A percentile compares a stretch with the other conserved stretches of the same genome.
These are phyloP conservation scores for Otus scops DNA, from an alignment of 2,797 vertebrate genomes.

Conservation along the genomic window DNA sequence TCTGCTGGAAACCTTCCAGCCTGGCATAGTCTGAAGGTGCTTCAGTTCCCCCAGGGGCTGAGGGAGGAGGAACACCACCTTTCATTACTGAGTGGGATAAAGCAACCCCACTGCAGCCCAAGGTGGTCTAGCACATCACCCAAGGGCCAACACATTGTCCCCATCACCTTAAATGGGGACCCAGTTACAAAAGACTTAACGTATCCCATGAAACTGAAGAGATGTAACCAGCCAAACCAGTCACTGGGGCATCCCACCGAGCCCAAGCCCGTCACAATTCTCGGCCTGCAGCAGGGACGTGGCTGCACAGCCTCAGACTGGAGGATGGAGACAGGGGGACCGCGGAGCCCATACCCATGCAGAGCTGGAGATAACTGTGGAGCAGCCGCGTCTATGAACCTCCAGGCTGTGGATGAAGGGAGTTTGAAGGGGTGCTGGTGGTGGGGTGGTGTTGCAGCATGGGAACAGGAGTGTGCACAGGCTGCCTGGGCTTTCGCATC, in stretches of 20 bases:
- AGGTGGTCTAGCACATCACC: not conserved
- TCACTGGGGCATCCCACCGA: rapidly evolving
- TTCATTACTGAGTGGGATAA: rapidly evolving
- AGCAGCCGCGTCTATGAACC: rapidly evolving
- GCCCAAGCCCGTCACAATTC: not conserved
- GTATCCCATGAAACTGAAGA: not conserved
- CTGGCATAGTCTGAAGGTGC: not conserved
- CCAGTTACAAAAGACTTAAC: too few species aligned
- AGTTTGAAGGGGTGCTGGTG: not conserved
- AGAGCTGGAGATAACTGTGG: rapidly evolving
- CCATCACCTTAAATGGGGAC: not conserved
- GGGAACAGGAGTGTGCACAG: rapidly evolving
- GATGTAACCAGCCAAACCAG: rapidly evolving
- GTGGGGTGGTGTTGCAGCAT: rapidly evolving
- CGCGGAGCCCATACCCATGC: rapidly evolving
- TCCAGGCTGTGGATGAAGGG: rapidly evolving
- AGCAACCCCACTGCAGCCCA: not conserved
- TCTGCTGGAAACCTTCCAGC: not conserved
- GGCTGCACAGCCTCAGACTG: not conserved
- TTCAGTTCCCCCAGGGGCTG: not conserved
- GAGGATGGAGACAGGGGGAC: rapidly evolving
- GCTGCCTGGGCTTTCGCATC: not conserved
- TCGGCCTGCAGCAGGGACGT: not conserved
- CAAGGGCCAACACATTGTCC: not conserved
- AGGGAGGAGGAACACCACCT: not conserved